Conservation (phyloP, 2,888 invertebrate species). For the Stenichneumon culpator region DNA sequence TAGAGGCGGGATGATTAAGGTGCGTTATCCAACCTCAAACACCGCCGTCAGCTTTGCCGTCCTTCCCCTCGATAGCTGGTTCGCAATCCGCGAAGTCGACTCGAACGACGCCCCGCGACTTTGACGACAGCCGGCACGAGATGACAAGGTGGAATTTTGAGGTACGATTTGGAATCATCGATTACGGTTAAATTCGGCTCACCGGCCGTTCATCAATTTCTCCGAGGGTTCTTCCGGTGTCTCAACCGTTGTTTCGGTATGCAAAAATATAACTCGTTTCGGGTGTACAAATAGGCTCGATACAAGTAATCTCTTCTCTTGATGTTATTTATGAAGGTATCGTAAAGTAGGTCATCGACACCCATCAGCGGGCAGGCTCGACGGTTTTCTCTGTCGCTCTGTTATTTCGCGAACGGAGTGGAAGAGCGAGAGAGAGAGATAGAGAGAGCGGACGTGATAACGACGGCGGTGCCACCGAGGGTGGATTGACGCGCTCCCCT, state of each 20-base stretch:
- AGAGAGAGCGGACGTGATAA: constrained; percentile 10
- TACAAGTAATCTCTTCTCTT: background rate
- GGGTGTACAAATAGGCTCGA: background rate
- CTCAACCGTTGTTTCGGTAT: background rate
- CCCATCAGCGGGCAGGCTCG: constrained; percentile 36
- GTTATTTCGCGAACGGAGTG: constrained; percentile 51
- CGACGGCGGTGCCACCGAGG: background rate
- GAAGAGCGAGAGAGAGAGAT: constrained; percentile 11
- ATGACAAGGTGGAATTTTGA: background rate
- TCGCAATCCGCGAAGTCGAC: constrained; percentile 24
- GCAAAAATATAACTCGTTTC: background rate
- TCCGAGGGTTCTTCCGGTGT: background rate
- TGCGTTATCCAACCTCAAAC: constrained; percentile 76
- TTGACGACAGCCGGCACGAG: background rate
- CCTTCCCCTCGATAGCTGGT: constrained; percentile 28
- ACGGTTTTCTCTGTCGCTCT: constrained; percentile 2
- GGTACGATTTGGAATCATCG: background rate
- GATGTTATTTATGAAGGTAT: constrained; percentile 62
- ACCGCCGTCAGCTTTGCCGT: constrained; percentile 68
- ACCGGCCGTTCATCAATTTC: background rate
- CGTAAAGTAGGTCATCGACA: constrained; percentile 63
- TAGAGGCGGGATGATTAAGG: constrained; percentile 73
- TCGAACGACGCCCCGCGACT: constrained; percentile 19
- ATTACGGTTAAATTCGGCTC: background rate
- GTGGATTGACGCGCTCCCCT: constrained; percentile 50